These are phyloP conservation scores for Gallinago solitaria DNA, from an alignment of 2,797 vertebrate species.

Conservation along the genomic window DNA sequence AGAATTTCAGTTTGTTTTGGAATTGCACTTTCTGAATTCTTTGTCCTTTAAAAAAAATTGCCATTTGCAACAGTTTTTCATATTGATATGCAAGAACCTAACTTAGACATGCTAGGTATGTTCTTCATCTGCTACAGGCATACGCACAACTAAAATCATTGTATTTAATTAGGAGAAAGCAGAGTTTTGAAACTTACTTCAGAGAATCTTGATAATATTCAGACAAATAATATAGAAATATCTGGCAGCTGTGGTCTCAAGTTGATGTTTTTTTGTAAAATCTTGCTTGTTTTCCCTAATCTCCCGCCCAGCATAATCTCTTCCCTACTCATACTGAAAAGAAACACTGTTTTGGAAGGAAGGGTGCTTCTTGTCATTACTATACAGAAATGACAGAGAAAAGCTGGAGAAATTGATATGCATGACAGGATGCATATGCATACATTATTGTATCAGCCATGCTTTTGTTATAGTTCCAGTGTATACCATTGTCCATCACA, in stretches of 20 bases:
- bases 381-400: neutral
- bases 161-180: neutral
- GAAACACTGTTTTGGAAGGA: neutral
- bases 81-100: neutral
- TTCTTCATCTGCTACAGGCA: neutral
- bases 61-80: neutral
- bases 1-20: neutral
- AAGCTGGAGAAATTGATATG: neutral
- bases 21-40: neutral
- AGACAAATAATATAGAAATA: neutral
- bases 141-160: neutral
- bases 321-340: neutral
- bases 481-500: neutral
- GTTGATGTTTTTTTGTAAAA: neutral
- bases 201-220: neutral
- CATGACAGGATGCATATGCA: neutral
- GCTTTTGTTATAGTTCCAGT: neutral
- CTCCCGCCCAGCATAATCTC: neutral
- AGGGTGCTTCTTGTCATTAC: neutral
- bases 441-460: neutral
- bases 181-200: neutral
- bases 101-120: neutral
- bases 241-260: neutral
- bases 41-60: neutral
- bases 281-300: neutral